Base-by-base conservation (phyloP, 2,797 vertebrate species). In the Coreius guichenoti region DNA sequence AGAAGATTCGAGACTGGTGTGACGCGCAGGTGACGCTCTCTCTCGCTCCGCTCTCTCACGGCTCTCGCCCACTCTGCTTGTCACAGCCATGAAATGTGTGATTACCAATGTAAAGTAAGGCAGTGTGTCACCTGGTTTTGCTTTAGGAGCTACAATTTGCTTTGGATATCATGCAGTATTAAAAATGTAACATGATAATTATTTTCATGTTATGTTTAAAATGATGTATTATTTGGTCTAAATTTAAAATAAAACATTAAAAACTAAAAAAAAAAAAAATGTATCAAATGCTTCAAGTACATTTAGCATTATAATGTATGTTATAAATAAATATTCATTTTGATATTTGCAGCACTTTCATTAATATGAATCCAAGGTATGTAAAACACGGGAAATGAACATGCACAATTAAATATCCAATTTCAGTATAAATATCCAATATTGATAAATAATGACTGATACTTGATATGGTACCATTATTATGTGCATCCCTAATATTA, bases 31-130 rank as follows among this genome's bases (percentile, higher is more conserved):
- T n/a, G n/a, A n/a, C n/a, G n/a, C n/a, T n/a, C n/a, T n/a, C n/a
- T n/a, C n/a, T n/a, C n/a, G n/a, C n/a, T n/a, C n/a, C n/a, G n/a
- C n/a, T n/a, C n/a, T n/a, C n/a, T n/a, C n/a, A n/a, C n/a, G n/a
- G n/a, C n/a, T n/a, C n/a, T n/a, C n/a, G n/a, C n/a, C n/a, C n/a
- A n/a, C n/a, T n/a, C n/a, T n/a, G n/a, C n/a, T n/a, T n/a, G n/a
- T n/a, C n/a, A n/a, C n/a, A n/a, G n/a, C n/a, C 39, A 69, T 43
- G 17, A 75, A 73, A 80, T 84, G 67, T 82, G 74, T 26, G 23
- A 74, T 88, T 39, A 61, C 33, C n/a, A 84, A 81, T 39, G 73
- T 81, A 72, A 43, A 72, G 9, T 72, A 31, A 72, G 33, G 8
- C n/a, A 58, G n/a, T 70, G 13, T 80, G 14, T 79, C n/a, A 63